Percentiles rank a stretch among this genome's conserved stretches.
These are phyloP conservation scores for Lathamus discolor DNA, from an alignment of 2,113 vertebrate genomes.

Conservation along the genomic window DNA sequence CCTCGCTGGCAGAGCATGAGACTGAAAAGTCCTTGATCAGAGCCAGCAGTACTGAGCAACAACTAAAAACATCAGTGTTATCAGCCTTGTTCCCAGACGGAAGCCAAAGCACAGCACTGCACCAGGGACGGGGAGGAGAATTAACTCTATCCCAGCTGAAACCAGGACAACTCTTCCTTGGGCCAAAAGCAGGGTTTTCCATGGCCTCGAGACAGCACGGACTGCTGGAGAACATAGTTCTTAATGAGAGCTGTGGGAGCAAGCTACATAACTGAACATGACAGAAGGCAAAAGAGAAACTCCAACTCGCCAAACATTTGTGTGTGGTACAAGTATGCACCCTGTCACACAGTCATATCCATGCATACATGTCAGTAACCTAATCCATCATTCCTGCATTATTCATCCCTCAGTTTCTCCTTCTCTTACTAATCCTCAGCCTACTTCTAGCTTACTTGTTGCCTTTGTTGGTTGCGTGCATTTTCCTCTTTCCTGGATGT, in stretches of 20 bases:
- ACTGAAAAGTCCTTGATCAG: background rate
- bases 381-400: background rate
- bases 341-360: background rate
- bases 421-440: background rate
- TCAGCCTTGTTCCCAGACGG: background rate
- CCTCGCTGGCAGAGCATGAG: too few relatives aligned
- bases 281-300: background rate
- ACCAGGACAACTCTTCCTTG: background rate
- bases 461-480: fast-evolving
- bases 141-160: background rate
- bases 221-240: background rate
- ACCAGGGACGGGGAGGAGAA: background rate
- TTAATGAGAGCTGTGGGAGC: fast-evolving
- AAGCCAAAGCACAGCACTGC: background rate
- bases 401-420: background rate
- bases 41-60: background rate
- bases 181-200: background rate
- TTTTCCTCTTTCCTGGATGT: background rate
- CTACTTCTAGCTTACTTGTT: background rate
- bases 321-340: background rate
- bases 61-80: background rate
- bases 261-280: background rate
- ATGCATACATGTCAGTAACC: background rate
- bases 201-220: background rate
- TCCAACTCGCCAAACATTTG: background rate